A percentile compares a stretch with the other conserved stretches of the same genome.
Conservation (phyloP, 2,888 invertebrate genomes). For the Xanthorhoe designata region DNA sequence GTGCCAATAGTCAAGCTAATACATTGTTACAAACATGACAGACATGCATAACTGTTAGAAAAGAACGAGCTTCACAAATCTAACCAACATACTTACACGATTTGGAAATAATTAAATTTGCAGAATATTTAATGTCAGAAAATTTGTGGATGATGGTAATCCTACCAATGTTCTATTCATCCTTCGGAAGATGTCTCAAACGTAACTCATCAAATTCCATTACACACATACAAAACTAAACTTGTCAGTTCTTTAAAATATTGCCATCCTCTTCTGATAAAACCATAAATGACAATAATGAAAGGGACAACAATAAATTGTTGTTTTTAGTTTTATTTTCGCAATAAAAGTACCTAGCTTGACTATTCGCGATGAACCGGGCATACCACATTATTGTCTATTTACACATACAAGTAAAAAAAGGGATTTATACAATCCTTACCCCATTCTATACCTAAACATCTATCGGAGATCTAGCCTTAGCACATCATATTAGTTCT, state of each 20-base stretch:
- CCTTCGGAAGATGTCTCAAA: no score
- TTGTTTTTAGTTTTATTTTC: not conserved
- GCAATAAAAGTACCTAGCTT: not conserved
- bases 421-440: constrained; percentile 50
- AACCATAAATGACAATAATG: no score
- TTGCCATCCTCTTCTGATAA: no score
- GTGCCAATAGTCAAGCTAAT: constrained; percentile 1
- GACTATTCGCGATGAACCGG: constrained; percentile 10
- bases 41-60: not conserved
- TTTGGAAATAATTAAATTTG: no score
- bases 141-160: no score
- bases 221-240: no score
- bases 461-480: constrained; percentile 35
- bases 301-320: not conserved
- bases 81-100: no score
- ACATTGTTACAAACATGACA: not conserved
- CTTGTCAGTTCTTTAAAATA: no score
- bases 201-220: no score
- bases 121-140: no score
- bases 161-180: no score
- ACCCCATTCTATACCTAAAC: constrained; percentile 17
- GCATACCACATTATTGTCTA: constrained; percentile 72
- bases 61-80: no score
- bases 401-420: constrained; percentile 64
- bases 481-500: constrained; percentile 36